Percentiles rank a stretch among this genome's conserved stretches.
Evolutionary conservation across 1,140 invertebrate species (phyloP).

Genomic region (Belonocnema kinseyi): DNA sequence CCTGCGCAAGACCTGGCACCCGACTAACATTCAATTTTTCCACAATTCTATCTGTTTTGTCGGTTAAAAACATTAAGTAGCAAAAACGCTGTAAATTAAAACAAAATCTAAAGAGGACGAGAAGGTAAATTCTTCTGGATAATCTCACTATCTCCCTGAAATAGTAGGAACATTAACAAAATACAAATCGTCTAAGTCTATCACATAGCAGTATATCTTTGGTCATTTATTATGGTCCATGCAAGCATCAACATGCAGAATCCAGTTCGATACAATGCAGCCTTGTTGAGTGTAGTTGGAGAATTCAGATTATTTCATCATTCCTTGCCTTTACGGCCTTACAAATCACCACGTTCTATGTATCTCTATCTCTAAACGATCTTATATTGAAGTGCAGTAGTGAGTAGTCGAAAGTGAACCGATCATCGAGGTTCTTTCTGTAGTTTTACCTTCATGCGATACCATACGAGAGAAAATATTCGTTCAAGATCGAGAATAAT

Average conservation of each 20-base stretch:
- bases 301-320: slow-evolving; percentile 27
- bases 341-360: slow-evolving; percentile 10
- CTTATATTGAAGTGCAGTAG: slow-evolving; percentile 25
- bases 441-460: background rate
- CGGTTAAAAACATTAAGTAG: no score
- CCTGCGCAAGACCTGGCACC: no score
- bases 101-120: no score
- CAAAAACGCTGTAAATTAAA: no score
- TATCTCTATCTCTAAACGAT: background rate
- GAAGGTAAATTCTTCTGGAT: no score
- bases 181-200: background rate
- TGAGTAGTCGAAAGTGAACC: slow-evolving; percentile 29
- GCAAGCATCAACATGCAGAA: background rate
- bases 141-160: no score
- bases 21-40: no score
- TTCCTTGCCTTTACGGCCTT: background rate
- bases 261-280: background rate
- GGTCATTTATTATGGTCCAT: background rate
- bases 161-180: background rate
- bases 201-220: background rate
- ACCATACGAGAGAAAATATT: background rate
- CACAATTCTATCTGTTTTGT: no score
- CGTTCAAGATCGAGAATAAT: no score
- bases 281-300: background rate
- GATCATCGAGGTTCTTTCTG: slow-evolving; percentile 17